Evolutionary conservation across 1,140 invertebrate genomes (phyloP).

Genomic region (Probaryconus sp.): DNA sequence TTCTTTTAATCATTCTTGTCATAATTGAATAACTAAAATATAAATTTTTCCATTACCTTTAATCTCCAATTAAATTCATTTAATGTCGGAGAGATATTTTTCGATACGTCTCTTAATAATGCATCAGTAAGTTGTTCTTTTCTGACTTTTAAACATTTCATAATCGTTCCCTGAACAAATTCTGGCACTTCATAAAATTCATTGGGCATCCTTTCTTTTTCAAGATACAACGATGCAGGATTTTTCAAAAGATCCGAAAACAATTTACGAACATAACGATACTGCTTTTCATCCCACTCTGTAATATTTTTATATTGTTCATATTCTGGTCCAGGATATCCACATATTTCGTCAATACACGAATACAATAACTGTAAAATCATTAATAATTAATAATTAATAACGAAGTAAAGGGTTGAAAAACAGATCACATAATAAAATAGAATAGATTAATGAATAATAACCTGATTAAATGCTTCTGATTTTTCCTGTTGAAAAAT

Average conservation of each 20-base stretch:
- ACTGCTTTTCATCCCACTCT: constrained; percentile 69
- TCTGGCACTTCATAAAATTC: constrained; percentile 68
- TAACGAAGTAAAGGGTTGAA: too few species aligned
- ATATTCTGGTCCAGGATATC: constrained; percentile 62
- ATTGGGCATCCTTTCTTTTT: constrained; percentile 71
- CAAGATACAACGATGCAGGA: constrained; percentile 64
- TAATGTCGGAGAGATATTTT: constrained; percentile 64
- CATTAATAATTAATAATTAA: not conserved
- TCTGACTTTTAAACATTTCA: constrained; percentile 67
- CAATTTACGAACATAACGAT: constrained; percentile 59
- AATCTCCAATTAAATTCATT: constrained; percentile 73
- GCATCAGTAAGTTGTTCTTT: constrained; percentile 65
- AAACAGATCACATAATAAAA: too few species aligned
- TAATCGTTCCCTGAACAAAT: constrained; percentile 61
- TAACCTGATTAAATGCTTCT: constrained; percentile 64
- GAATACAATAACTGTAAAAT: constrained; percentile 66
- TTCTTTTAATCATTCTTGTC: too few species aligned
- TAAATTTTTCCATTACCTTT: constrained; percentile 60
- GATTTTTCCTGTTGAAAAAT: constrained; percentile 63
- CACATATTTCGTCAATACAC: constrained; percentile 72
- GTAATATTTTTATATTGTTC: constrained; percentile 65
- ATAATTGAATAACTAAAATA: too few species aligned
- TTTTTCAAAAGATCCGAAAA: constrained; percentile 63
- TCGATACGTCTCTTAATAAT: constrained; percentile 62
- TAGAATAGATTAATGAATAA: constrained; percentile 8